Evolutionary conservation across 1,140 invertebrate species (phyloP), one percentile per base, ranked within the genome.

Genomic region (Rhizoglyphus robini): DNA sequence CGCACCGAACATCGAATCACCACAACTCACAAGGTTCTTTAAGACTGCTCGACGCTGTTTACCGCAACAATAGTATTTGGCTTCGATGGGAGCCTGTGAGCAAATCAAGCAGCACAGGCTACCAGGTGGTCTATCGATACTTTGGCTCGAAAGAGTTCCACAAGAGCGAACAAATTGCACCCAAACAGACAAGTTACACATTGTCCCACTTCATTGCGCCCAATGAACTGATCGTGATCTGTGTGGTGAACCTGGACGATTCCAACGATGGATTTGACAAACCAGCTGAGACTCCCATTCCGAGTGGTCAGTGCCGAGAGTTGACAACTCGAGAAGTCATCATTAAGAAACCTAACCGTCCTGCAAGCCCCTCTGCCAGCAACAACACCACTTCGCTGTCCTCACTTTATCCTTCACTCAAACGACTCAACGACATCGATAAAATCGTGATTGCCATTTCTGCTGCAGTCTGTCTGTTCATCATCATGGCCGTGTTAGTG

Each of bases 381-480:
- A 23, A 1, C 49, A 34, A 59, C 18, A 51, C 38, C 3, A 60
- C 27, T 4, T 32, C 23, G n/a, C 27, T 47, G 25, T 20, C 31
- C 34, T 38, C 34, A 31, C 20, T 63, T 29, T 61, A 34, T 41
- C 25, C 54, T 58, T 15, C 51, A 38, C 36, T 60, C 15, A 60
- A 64, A 27, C 31, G 67, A 36, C 63, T 67, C 30, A 88, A 86
- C 15, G 88, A 90, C 75, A 89, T 93, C 85, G 90, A 94, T 74
- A 91, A 90, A 74, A 90, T 94, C 71, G 92, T 90, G 27, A 94
- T 94, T 70, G 89, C 86, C 13, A 89, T 89, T 1, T 90, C 87
- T 71, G 89, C 89, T 8, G 88, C 88, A n/a, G 90, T 93, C 71
- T 92, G 76, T 67, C 87, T 86, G n/a, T 90, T 88, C 27, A 89